Conservation (phyloP, 2,113 vertebrate species). For the Sapajus apella region DNA sequence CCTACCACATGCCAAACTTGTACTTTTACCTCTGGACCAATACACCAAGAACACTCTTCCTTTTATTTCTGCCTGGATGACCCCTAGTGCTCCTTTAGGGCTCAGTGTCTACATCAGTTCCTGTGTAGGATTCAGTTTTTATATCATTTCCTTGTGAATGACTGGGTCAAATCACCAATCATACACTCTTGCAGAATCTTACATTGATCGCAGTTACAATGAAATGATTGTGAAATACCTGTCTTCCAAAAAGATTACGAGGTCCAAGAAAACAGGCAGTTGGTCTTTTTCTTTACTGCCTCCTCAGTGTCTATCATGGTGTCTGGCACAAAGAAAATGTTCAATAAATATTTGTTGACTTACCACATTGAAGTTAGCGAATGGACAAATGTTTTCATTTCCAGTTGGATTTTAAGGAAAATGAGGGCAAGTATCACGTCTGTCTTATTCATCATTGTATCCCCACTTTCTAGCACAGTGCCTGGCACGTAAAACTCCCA, state of each 20-base stretch:
- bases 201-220: neutral
- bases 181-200: neutral
- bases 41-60: neutral
- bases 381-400: neutral
- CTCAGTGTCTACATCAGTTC: neutral
- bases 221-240: neutral
- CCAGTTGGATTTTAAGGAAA: constrained; percentile 8
- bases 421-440: neutral
- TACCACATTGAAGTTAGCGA: neutral
- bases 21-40: neutral
- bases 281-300: neutral
- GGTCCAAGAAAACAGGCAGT: neutral
- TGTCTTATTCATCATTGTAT: neutral
- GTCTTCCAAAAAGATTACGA: neutral
- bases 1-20: neutral
- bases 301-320: neutral
- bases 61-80: neutral
- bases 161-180: neutral
- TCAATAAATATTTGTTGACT: neutral
- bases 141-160: neutral
- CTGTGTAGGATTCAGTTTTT: neutral
- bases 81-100: neutral
- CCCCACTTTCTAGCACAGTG: neutral
- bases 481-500: neutral
- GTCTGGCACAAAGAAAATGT: neutral